Base-by-base conservation (phyloP, 2,888 invertebrate species). In the Scaptodrosophila latifasciaeformis region DNA sequence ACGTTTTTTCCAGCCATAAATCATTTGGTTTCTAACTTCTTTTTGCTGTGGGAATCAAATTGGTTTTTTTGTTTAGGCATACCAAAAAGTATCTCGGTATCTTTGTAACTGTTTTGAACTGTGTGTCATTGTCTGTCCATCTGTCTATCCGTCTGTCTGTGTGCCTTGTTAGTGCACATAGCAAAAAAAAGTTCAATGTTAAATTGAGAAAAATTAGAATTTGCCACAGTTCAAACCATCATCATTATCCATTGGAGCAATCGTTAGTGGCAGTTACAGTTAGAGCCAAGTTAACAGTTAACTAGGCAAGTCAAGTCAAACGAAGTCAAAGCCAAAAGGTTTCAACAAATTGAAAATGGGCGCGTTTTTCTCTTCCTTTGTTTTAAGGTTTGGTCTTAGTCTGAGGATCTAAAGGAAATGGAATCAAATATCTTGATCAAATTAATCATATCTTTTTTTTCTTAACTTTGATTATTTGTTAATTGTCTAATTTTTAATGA, bases 161-260 rank as follows among this genome's bases (percentile, higher is more conserved):
- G 2, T 44, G 43, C 27, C 43, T 12, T 3, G 10, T 2, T n/a
- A 31, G 44, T 44, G 17, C 10, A 30, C 10, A 9, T 44, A n/a
- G 58, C 61, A 48, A 40, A 49, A 68, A 79, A 79, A 74, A 75
- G 75, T 75, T 75, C 75, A 75, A 75, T 75, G 75, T 77, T 75
- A 75, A 77, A 69, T 52, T 24, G 29, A 21, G 49, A 56, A 66
- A 72, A 62, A 74, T 70, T 70, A 71, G 72, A 72, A 77, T 75
- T 75, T 75, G 74, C 80, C 75, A 80, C 75, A 77, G 79, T 71
- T 74, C 61, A 77, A 74, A 67, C 77, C 79, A 78, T 71, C 72
- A 76, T 76, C 76, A 75, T 74, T 74, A 71, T 62, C 63, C 70
- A 71, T 65, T 59, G 51, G 24, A 7, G 24, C 47, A 57, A 62